These are phyloP conservation scores for Sisyra terminalis DNA, from an alignment of 2,888 invertebrate genomes.

Conservation along the genomic window DNA sequence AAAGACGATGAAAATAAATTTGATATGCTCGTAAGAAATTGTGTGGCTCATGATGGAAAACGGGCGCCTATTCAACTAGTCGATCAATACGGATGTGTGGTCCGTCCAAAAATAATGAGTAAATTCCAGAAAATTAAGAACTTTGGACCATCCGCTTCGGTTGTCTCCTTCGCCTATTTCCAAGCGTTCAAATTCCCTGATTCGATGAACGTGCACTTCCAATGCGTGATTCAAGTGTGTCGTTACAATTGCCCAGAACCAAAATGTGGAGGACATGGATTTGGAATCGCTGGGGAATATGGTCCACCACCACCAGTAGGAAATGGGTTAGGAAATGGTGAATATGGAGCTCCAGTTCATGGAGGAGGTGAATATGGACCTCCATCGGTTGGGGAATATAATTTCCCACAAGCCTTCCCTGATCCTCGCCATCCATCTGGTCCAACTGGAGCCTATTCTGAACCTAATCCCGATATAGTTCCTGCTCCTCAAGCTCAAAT, in stretches of 20 bases:
- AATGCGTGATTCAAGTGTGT: conserved; percentile 90
- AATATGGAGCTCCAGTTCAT: conserved; percentile 39
- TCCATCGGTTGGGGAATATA: conserved; percentile 49
- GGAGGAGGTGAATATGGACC: conserved; percentile 45
- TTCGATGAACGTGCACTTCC: conserved; percentile 94
- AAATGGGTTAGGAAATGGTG: conserved; percentile 40
- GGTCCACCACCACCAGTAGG: conserved; percentile 47
- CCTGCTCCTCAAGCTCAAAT: conserved; percentile 71
- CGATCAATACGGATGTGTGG: conserved; percentile 86
- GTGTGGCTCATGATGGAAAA: conserved; percentile 89
- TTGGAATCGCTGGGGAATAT: conserved; percentile 41
- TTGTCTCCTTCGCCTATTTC: conserved; percentile 90
- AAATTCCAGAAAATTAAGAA: conserved; percentile 93
- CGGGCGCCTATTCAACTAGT: conserved; percentile 84
- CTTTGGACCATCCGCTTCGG: conserved; percentile 86
- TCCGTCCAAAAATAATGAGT: conserved; percentile 86
- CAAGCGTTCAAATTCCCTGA: conserved; percentile 95
- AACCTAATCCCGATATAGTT: conserved; percentile 63
- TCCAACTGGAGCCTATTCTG: conserved; percentile 65
- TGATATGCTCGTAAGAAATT: conserved; percentile 87
- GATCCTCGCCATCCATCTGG: conserved; percentile 80
- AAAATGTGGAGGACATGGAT: conserved; percentile 54
- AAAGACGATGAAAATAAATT: conserved; percentile 94
- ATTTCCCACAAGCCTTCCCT: conserved; percentile 65
- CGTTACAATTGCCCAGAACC: conserved; percentile 87